Evolutionary conservation across 2,888 invertebrate species (phyloP).

Genomic region (Synanthedon myopaeformis): DNA sequence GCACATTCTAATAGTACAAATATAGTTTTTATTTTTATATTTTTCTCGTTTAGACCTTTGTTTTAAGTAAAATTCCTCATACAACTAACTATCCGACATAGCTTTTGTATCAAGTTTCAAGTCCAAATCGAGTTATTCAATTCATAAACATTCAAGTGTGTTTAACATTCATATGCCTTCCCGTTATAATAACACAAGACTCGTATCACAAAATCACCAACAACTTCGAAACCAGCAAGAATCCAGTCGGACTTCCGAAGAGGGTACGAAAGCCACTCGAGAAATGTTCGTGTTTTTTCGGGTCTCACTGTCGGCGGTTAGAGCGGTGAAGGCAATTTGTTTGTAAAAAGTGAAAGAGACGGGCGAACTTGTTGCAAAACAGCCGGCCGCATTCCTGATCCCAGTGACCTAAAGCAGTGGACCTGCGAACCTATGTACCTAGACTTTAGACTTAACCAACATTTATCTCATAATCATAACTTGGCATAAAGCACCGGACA

Average conservation of each 20-base stretch:
- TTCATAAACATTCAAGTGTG: background rate
- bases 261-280: slow-evolving; percentile 22
- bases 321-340: slow-evolving; percentile 15
- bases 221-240: slow-evolving; percentile 24
- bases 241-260: slow-evolving; percentile 45
- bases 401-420: slow-evolving; percentile 58
- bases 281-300: slow-evolving; percentile 12
- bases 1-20: too few relatives aligned
- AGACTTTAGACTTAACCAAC: background rate
- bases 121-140: too few relatives aligned
- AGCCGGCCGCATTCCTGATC: slow-evolving; percentile 58
- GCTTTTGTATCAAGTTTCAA: too few relatives aligned
- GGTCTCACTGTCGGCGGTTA: slow-evolving; percentile 3
- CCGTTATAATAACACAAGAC: slow-evolving; percentile 6
- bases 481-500: background rate
- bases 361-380: slow-evolving; percentile 62
- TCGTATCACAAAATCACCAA: slow-evolving; percentile 11
- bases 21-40: too few relatives aligned
- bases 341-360: slow-evolving; percentile 29
- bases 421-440: slow-evolving; percentile 9
- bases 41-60: too few relatives aligned
- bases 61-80: too few relatives aligned
- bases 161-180: background rate
- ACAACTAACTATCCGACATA: too few relatives aligned
- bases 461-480: background rate